Base-by-base conservation (phyloP, 2,888 invertebrate species). In the Cosmia pyralina region DNA sequence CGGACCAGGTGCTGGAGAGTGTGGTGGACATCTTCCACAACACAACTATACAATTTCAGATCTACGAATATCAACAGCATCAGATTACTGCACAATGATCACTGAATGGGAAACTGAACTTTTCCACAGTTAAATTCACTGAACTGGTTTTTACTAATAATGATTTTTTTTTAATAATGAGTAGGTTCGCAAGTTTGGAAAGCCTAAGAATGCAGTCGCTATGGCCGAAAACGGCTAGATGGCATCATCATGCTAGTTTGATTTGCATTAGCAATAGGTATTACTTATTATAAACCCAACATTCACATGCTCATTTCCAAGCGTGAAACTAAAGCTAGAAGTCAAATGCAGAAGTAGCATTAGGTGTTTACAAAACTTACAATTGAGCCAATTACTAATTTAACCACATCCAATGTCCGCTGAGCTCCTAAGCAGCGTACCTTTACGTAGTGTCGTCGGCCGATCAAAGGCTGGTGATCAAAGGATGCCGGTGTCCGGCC, bases 381-480 rank as follows among this genome's bases (percentile, higher is more conserved):
- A 38, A 41, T n/a, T 6, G 10, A 28, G 1, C 15, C 15, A 28
- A 66, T 19, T 0, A 41, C 41, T 57, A n/a, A 34, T 50, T 28
- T n/a, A 15, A 3, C 15, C 8, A n/a, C 59, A 72, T 59, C 8
- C 3, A 65, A 68, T 73, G 90, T 88, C 90, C 89, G 8, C 48
- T 81, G 6, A 34, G n/a, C 86, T 87, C 85, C 50, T 70, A 69
- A 85, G 81, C 80, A 59, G 19, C 48, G 46, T 59, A 55, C 75
- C 85, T 77, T 67, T 79, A 79, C 69, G 72, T 74, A 87, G 79
- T 85, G 90, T 86, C 87, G 87, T 84, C 85, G 87, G 86, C 90
- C 93, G 93, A 94, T 94, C 95, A 94, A 93, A 94, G 94, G 89
- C 86, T 74, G 85, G 85, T 92, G 91, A 93, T 94, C 95, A 95